Percentiles rank a stretch among this genome's conserved stretches.
These are phyloP conservation scores for Ptychoptera albimana DNA, from an alignment of 2,888 invertebrate genomes.

Conservation along the genomic window DNA sequence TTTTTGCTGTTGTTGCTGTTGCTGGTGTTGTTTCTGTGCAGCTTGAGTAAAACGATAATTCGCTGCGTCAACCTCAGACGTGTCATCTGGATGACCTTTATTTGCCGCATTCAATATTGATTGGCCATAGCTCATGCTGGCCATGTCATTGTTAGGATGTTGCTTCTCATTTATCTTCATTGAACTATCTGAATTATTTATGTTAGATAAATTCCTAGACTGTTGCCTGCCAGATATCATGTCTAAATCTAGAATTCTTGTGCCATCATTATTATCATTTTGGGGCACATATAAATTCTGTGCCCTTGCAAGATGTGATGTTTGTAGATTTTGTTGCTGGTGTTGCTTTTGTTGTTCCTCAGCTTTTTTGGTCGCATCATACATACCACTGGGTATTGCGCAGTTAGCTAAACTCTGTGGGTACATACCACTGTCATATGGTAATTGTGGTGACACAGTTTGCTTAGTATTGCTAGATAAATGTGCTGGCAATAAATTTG, in stretches of 20 bases:
- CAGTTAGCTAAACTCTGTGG: not conserved
- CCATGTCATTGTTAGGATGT: too few relatives aligned
- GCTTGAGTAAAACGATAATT: not conserved
- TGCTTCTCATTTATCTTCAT: too few relatives aligned
- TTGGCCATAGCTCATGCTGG: too few relatives aligned
- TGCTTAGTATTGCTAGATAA: not conserved
- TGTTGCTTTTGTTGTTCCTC: not conserved
- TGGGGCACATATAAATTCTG: too few relatives aligned
- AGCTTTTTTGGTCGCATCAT: not conserved
- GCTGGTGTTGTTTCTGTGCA: constrained; percentile 6
- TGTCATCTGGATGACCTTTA: not conserved
- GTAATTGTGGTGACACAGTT: not conserved
- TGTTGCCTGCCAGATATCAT: too few relatives aligned
- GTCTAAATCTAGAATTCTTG: too few relatives aligned
- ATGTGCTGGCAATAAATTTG: not conserved
- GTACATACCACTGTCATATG: not conserved
- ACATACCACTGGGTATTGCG: not conserved
- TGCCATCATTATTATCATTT: too few relatives aligned
- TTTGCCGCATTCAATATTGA: not conserved
- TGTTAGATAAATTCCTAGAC: too few relatives aligned
- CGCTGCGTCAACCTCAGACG: not conserved
- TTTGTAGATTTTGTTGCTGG: not conserved
- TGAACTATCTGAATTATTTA: too few relatives aligned
- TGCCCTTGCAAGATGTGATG: not conserved
- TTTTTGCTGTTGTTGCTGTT: constrained; percentile 17